Percentiles rank a stretch among this genome's conserved stretches.
Evolutionary conservation across 2,113 vertebrate genomes (phyloP).

Genomic region (Aplodontia rufa): DNA sequence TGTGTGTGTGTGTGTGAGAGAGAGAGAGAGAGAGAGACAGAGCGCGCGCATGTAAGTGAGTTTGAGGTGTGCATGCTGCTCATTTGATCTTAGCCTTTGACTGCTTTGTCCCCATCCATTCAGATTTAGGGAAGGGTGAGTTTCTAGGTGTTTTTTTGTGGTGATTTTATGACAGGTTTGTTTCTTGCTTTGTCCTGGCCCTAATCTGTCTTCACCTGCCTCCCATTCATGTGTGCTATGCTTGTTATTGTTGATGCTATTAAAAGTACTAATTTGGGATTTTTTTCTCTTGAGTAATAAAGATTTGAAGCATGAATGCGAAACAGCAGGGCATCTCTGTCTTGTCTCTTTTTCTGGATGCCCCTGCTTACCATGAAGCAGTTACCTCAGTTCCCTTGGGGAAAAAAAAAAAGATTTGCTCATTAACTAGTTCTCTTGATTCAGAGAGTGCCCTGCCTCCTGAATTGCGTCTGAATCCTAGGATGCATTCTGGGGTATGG

Average conservation of each 20-base stretch:
- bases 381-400: background rate
- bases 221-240: constrained; percentile 36
- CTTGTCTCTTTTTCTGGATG: background rate
- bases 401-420: background rate
- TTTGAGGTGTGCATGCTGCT: background rate
- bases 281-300: background rate
- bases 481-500: background rate
- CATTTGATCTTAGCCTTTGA: background rate
- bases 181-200: constrained; percentile 30
- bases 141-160: background rate
- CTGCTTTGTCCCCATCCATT: background rate
- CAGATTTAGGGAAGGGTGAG: constrained; percentile 27
- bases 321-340: rapidly evolving
- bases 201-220: constrained; percentile 42
- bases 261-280: constrained; percentile 56
- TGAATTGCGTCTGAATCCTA: background rate
- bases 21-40: no score
- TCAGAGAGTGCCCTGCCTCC: constrained; percentile 32
- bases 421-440: background rate
- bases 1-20: background rate
- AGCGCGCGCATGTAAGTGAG: background rate
- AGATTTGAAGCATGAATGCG: background rate
- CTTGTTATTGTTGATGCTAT: background rate
- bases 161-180: background rate
- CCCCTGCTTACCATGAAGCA: background rate